Evolutionary conservation across 1,140 invertebrate species (phyloP), one percentile per base, ranked within the genome.

Genomic region (Pseudachorutes palmiensis): DNA sequence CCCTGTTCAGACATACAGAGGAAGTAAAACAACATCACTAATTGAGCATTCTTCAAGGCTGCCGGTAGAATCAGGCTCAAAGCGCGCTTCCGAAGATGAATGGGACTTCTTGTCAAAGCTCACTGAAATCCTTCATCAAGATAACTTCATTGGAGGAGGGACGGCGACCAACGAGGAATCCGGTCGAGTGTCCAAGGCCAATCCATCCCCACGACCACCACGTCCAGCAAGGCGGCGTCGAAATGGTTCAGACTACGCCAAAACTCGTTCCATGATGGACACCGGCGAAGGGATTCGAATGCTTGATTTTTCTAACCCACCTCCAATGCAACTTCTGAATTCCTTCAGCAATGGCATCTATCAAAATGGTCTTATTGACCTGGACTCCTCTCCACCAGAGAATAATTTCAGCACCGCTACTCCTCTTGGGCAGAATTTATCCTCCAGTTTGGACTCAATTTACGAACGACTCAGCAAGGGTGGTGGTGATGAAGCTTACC

Each of bases 401-500:
- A n/a, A n/a, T n/a, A n/a, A n/a, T n/a, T n/a, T n/a, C n/a, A n/a
- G n/a, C n/a, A n/a, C n/a, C 41, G 1, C 29, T 22, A 22, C 51
- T 59, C 19, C 63, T 2, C 28, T 30, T 26, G 45, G 33, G 28
- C 24, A 28, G 31, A 51, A 61, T 51, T 64, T 72, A 48, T 71
- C 69, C 2, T 69, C 72, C 1, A 71, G 69, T 63, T 55, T 73
- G 16, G 72, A 73, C 64, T 73, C 72, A 28, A 73, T 73, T 64
- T 73, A 73, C 58, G 72, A 73, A 14, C 45, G 67, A 3, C 49
- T 73, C 24, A 73, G 63, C 51, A 45, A 45, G 36, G 51, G 24
- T 41, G 36, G 36, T 9, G 36, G 19, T 5, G 36, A 41, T 41
- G 36, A 41, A 9, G 5, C 19, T 19, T 19, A 9, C 36, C 19